phyloP scores from a whole-genome alignment of 2,797 vertebrate species.

The Paedocypris micromegethes region DNA sequence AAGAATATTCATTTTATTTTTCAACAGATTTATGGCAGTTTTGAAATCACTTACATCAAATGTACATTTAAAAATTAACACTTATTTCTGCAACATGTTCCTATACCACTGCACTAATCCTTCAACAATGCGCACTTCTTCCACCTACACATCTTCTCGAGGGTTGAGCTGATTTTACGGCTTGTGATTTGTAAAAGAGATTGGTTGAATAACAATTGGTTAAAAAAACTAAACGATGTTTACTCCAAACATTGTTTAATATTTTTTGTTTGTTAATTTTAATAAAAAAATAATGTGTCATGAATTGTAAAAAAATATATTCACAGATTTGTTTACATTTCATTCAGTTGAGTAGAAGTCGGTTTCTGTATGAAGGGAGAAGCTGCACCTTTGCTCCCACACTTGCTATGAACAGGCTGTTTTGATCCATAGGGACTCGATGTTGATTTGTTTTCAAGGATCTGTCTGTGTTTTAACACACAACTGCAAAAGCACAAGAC shows the following conservation, averaged over 20 bases:
- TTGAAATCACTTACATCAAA: too few species aligned
- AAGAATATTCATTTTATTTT: too few species aligned
- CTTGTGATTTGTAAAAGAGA: background rate
- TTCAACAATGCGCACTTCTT: background rate
- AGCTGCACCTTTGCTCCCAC: background rate
- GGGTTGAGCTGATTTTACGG: slow-evolving; percentile 29
- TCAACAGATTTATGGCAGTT: too few species aligned
- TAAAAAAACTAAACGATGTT: too few species aligned
- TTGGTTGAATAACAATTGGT: too few species aligned
- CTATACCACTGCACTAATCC: slow-evolving; percentile 3
- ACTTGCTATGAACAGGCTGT: slow-evolving; percentile 9
- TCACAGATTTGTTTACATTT: slow-evolving; percentile 31
- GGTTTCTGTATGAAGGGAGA: slow-evolving; percentile 19
- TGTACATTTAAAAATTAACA: background rate
- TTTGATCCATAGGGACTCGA: slow-evolving; percentile 5
- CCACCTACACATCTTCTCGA: background rate
- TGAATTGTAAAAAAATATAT: slow-evolving; percentile 30
- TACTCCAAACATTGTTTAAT: too few species aligned
- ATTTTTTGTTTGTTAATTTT: too few species aligned
- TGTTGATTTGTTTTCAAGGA: slow-evolving; percentile 11
- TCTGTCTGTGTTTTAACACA: slow-evolving; percentile 6
- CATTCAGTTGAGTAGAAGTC: slow-evolving; percentile 9
- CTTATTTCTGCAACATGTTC: background rate
- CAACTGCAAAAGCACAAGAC: background rate
- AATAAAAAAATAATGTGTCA: too few species aligned